A percentile compares a stretch with the other conserved stretches of the same genome.
phyloP scores from a whole-genome alignment of 2,888 invertebrate species.

The Clusia tigrina region DNA sequence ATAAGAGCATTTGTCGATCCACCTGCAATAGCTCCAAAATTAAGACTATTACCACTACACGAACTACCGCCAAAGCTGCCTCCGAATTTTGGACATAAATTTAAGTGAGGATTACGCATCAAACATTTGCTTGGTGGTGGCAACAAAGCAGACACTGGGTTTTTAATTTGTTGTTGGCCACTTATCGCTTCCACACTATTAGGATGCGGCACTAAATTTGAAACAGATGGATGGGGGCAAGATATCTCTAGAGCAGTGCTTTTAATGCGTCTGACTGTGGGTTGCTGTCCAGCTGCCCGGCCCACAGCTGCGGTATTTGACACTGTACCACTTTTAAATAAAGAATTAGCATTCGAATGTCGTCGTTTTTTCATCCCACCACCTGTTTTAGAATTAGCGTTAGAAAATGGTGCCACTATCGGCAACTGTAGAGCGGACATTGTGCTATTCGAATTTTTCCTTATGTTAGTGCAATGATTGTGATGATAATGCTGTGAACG shows the following conservation, averaged over 20 bases:
- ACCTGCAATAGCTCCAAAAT: slow-evolving; percentile 46
- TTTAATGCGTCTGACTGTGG: slow-evolving; percentile 71
- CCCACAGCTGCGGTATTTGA: slow-evolving; percentile 26
- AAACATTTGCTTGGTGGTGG: slow-evolving; percentile 77
- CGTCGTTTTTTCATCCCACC: slow-evolving; percentile 56
- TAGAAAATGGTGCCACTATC: slow-evolving; percentile 44
- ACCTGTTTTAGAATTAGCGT: slow-evolving; percentile 31
- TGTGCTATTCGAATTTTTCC: slow-evolving; percentile 70
- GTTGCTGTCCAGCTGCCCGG: slow-evolving; percentile 33
- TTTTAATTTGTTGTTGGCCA: slow-evolving; percentile 71
- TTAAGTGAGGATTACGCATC: slow-evolving; percentile 75
- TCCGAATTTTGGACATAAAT: slow-evolving; percentile 70
- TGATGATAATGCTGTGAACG: slow-evolving; percentile 43
- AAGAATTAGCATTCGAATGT: slow-evolving; percentile 64
- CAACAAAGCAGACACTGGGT: slow-evolving; percentile 71
- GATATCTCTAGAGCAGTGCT: slow-evolving; percentile 77
- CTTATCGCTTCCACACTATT: slow-evolving; percentile 81
- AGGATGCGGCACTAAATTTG: slow-evolving; percentile 80
- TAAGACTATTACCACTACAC: slow-evolving; percentile 51
- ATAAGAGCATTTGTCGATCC: slow-evolving; percentile 58
- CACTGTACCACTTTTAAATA: slow-evolving; percentile 47
- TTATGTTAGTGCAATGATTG: slow-evolving; percentile 64
- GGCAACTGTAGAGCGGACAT: slow-evolving; percentile 72
- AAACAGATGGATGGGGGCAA: slow-evolving; percentile 74
- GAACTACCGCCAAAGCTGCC: slow-evolving; percentile 49